Evolutionary conservation across 2,797 vertebrate genomes (phyloP), one percentile per base, ranked within the genome.

Genomic region (Choloepus didactylus): DNA sequence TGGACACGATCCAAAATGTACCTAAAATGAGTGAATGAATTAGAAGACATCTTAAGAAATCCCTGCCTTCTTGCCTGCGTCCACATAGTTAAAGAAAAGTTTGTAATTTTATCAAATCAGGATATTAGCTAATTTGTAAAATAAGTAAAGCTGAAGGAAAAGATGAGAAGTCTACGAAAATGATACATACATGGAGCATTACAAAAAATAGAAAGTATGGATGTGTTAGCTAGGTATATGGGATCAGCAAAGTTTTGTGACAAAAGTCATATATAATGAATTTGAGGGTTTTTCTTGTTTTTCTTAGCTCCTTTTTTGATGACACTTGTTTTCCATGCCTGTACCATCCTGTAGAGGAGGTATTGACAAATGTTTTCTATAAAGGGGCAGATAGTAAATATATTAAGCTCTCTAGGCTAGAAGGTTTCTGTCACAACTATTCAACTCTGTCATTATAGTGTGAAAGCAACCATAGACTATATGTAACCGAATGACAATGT

Each of bases 271-370:
- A 64, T 88, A 84, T 96, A 54, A 91, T 90, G 29, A 91, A 23
- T 88, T 93, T 60, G 25, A 81, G 49, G 49, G 16, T 31, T 10
- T 87, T 64, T 69, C 51, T 73, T 94, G 60, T 79, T 85, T 88
- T 67, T 80, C 46, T 94, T 82, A 51, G 19, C 56, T 88, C 18
- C 23, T 94, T 88, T 94, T 95, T 80, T 95, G 76, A 92, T 69
- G 51, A 67, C 49, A 54, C 31, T 12, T 14, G 23, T 93, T 97
- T 95, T 92, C 75, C 86, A 27, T 79, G 59, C 19, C 19, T 44
- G 46, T 2, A 56, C 27, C 38, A 93, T 29, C 6, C n/a, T 84
- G 38, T 80, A 82, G 66, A 60, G 21, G 60, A 76, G 29, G 25
- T 72, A 3, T 66, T 82, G 69, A 14, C 41, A 46, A 19, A 10